Evolutionary conservation across 2,888 invertebrate genomes (phyloP).

Genomic region (Phasia obesa): DNA sequence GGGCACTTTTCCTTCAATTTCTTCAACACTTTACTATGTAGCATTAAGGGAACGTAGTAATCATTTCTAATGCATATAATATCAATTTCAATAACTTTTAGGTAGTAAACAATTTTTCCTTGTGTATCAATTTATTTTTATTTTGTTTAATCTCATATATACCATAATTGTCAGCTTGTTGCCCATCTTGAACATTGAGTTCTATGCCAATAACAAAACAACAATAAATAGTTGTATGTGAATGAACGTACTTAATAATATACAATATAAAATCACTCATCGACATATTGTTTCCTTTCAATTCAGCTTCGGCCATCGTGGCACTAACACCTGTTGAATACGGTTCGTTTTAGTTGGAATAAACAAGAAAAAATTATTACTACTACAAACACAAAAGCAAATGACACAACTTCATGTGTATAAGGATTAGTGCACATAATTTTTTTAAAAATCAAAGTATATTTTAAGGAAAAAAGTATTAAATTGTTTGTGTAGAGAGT

Average conservation of each 20-base stretch:
- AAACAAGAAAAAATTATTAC: background rate
- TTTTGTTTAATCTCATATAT: constrained; percentile 27
- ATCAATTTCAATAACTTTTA: too few species aligned
- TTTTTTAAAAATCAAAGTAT: constrained; percentile 44
- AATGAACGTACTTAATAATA: background rate
- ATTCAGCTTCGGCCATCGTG: constrained; percentile 77
- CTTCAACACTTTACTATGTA: too few species aligned
- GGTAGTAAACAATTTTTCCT: too few species aligned
- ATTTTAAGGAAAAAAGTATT: constrained; percentile 34
- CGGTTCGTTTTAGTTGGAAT: constrained; percentile 40
- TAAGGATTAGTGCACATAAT: constrained; percentile 9
- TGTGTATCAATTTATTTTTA: constrained; percentile 1
- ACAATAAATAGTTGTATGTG: background rate
- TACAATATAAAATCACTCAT: constrained; percentile 75
- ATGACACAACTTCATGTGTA: constrained; percentile 3
- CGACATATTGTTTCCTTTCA: constrained; percentile 79
- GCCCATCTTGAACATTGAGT: constrained; percentile 51
- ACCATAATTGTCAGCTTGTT: constrained; percentile 59
- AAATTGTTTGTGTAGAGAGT: constrained; percentile 14
- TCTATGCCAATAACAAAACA: constrained; percentile 37
- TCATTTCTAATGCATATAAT: too few species aligned
- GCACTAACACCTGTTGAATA: constrained; percentile 81
- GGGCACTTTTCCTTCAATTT: too few species aligned
- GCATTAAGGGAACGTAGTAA: too few species aligned
- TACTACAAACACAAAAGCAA: background rate